Evolutionary conservation across 1,140 invertebrate species (phyloP).

Genomic region (Portunus trituberculatus): DNA sequence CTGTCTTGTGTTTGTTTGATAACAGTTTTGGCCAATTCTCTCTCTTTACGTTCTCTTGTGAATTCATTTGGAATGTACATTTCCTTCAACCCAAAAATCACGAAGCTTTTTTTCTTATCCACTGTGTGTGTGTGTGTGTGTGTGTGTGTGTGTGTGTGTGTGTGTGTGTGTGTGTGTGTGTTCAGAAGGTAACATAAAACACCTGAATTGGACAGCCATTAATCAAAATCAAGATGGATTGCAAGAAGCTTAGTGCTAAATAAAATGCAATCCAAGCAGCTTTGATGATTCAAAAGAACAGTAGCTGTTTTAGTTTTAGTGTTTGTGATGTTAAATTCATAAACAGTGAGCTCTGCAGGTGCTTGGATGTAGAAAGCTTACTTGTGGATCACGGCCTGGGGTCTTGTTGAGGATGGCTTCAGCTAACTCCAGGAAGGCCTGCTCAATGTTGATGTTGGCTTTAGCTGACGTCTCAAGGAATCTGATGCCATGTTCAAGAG

Average conservation of each 20-base stretch:
- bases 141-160: not conserved
- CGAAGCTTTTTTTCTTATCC: too few species aligned
- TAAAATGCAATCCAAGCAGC: too few species aligned
- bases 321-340: not conserved
- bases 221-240: too few species aligned
- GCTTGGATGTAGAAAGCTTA: not conserved
- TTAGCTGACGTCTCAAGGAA: slow-evolving; percentile 99
- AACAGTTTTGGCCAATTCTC: too few species aligned
- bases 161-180: not conserved
- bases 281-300: too few species aligned
- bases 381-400: slow-evolving; percentile 78
- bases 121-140: not conserved
- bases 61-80: not conserved
- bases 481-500: slow-evolving; percentile 97
- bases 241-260: too few species aligned
- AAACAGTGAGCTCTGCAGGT: not conserved
- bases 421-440: slow-evolving; percentile 97
- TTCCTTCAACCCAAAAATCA: too few species aligned
- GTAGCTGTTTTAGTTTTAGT: too few species aligned
- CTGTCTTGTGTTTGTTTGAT: too few species aligned
- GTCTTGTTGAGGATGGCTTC: slow-evolving; percentile 97
- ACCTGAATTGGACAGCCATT: too few species aligned
- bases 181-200: too few species aligned
- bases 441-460: slow-evolving; percentile 98
- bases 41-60: not conserved